Evolutionary conservation across 2,113 vertebrate species (phyloP), one percentile per base, ranked within the genome.

Genomic region (Otolemur garnettii): DNA sequence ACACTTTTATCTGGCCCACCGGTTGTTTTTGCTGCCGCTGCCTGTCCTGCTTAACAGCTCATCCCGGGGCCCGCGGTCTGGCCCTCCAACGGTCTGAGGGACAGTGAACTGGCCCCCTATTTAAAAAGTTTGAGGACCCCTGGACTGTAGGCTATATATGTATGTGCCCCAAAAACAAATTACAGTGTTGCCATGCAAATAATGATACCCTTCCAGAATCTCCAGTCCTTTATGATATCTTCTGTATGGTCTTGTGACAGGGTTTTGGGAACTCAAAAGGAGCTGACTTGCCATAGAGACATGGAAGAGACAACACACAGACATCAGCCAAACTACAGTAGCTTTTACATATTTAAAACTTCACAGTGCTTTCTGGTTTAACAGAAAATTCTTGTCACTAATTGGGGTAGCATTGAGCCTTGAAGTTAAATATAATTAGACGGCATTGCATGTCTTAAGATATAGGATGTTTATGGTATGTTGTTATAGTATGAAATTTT

Each of bases 391-490:
- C 33, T 87, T 90, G 8, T 71, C 50, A 62, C 77, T 87, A 72
- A 78, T 87, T 97, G 79, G 78, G 9, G 38, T 86, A 77, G 26
- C 24, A 92, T 60, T 91, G 87, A 94, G 19, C 35, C 45, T 93
- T 95, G 10, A 68, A 94, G 72, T 88, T 71, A 93, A 91, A 87
- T 89, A 42, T 57, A 57, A 68, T 92, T 90, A 93, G 22, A 50
- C 26, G 75, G 22, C 24, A 18, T 68, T 77, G 14, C 45, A 14
- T 66, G 8, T 82, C 57, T 87, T 72, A 78, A 82, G 85, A 71
- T n/a, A 60, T 4, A 80, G 57, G 10, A 33, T 83, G 26, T 95
- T 60, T 85, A 19, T 4, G 60, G 2, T 45, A 9, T 57, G 9
- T 78, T 96, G 33, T 30, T 81, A 7, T 22, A 85, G 64, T 55